Conservation (phyloP, 2,113 vertebrate species). For the Bambusicola thoracicus region DNA sequence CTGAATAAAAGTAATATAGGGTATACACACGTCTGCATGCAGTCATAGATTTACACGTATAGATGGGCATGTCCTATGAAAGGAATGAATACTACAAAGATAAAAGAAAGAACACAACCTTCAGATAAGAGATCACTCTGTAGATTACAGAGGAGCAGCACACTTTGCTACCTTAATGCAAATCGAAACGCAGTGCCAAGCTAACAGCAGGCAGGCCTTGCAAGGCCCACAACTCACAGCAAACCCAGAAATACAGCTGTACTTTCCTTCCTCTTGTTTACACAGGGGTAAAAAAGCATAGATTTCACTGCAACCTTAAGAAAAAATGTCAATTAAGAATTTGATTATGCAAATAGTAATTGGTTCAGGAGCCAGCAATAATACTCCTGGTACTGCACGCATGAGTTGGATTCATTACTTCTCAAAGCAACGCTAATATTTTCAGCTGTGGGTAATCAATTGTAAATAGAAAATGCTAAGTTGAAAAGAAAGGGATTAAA, state of each 20-base stretch:
- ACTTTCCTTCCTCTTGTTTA: not conserved
- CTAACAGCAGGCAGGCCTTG: not conserved
- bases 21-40: not conserved
- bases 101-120: not conserved
- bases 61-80: not conserved
- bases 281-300: not conserved
- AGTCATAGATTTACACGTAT: not conserved
- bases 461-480: not conserved
- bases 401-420: not conserved
- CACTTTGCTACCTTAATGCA: fast-evolving
- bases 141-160: not conserved
- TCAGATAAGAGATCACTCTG: not conserved
- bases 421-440: not conserved
- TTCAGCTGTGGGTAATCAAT: not conserved
- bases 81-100: not conserved
- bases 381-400: not conserved
- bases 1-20: not conserved
- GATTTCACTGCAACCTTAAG: not conserved
- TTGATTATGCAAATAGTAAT: not conserved
- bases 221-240: not conserved
- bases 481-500: not conserved
- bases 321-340: not conserved
- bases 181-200: not conserved
- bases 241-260: not conserved
- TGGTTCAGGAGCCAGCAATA: not conserved